Evolutionary conservation across 2,888 invertebrate genomes (phyloP).

Genomic region (Alloplasta piceator): DNA sequence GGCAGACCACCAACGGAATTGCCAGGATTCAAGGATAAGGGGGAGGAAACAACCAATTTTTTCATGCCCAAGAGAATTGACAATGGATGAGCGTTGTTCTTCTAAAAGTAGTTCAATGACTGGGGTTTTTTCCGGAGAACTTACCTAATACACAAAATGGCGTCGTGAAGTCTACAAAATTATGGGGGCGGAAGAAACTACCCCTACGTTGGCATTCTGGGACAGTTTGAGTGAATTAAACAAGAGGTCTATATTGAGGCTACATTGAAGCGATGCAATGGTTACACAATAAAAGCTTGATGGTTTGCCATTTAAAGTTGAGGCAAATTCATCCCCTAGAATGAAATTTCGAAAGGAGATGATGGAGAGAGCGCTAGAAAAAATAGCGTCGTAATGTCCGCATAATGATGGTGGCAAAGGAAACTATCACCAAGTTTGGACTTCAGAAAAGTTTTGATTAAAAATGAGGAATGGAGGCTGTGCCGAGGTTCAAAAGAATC

Average conservation of each 20-base stretch:
- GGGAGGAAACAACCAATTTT: neutral
- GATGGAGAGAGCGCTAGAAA: no score
- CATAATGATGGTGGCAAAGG: no score
- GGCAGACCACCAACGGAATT: neutral
- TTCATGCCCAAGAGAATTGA: constrained; percentile 1
- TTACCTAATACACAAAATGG: constrained; percentile 36
- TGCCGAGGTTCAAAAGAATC: neutral
- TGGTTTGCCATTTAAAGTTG: neutral
- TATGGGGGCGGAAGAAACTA: neutral
- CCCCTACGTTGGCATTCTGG: no score
- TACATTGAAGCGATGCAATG: constrained; percentile 30
- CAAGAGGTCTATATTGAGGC: constrained; percentile 1
- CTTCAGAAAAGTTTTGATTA: no score
- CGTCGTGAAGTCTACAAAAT: constrained; percentile 51
- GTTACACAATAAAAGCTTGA: constrained; percentile 30
- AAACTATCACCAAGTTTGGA: no score
- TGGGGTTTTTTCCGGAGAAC: neutral
- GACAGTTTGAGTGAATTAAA: constrained; percentile 19
- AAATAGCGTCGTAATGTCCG: no score
- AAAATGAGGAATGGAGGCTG: neutral
- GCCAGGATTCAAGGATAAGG: neutral
- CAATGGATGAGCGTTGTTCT: no score
- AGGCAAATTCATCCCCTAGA: no score
- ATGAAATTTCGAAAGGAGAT: no score
- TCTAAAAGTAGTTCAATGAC: no score